Conservation (phyloP, 2,888 invertebrate species). For the Lasius platythorax region DNA sequence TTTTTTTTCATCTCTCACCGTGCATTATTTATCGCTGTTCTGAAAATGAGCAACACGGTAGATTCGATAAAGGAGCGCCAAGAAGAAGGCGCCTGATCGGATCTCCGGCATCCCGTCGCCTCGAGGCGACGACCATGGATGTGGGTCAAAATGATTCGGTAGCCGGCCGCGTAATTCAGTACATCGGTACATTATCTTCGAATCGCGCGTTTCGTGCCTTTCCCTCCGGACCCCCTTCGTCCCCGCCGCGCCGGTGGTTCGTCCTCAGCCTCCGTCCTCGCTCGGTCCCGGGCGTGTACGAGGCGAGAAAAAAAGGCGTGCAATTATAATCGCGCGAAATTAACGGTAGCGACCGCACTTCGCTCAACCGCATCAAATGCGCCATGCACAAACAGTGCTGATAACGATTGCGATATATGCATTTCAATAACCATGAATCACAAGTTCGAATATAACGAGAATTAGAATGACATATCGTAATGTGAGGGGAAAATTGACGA, state of each 20-base stretch:
- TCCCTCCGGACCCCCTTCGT: conserved; percentile 51
- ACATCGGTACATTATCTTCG: conserved; percentile 65
- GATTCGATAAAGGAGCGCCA: conserved; percentile 33
- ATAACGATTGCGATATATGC: neutral
- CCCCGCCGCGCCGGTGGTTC: conserved; percentile 17
- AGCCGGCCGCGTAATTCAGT: conserved; percentile 78
- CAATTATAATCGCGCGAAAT: conserved; percentile 62
- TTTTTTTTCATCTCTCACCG: neutral
- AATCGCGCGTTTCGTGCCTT: conserved; percentile 67
- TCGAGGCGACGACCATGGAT: conserved; percentile 68
- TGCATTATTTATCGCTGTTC: conserved; percentile 30
- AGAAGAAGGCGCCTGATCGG: conserved; percentile 54
- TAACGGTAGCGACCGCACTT: conserved; percentile 55
- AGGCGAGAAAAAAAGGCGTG: conserved; percentile 57
- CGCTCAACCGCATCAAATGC: conserved; percentile 2
- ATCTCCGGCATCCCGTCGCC: conserved; percentile 52
- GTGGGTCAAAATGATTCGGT: conserved; percentile 83
- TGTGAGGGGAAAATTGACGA: neutral
- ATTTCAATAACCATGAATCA: neutral
- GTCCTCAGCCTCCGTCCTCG: conserved; percentile 24
- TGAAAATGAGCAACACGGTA: conserved; percentile 19
- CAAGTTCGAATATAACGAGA: neutral
- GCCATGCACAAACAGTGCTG: neutral
- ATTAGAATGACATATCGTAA: neutral
- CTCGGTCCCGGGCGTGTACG: conserved; percentile 9